Base-by-base conservation (phyloP, 2,888 invertebrate species). In the Drosophila barbarae region DNA sequence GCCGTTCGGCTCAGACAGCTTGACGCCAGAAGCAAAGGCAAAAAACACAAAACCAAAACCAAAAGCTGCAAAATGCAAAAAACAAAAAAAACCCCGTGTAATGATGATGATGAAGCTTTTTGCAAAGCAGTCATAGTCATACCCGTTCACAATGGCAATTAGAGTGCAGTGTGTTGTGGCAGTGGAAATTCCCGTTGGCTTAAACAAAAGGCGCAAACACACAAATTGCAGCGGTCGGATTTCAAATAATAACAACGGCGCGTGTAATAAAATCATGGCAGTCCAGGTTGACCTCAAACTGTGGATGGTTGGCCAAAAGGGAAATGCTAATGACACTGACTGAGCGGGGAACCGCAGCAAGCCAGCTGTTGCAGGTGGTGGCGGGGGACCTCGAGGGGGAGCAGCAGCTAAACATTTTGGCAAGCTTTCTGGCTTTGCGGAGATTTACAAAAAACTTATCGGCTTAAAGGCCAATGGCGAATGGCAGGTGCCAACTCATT, bases 1-100 rank as follows among this genome's bases (percentile, higher is more conserved):
- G 74, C 76, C 74, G 71, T 72, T 74, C 72, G 69, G 44, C 74
- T 73, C 80, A 78, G 74, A 84, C 86, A 77, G 81, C 81, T 81
- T 81, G 81, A 81, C 81, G 84, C 78, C 81, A 26, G 79, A 74
- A 52, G 74, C 63, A 72, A 74, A 83, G 76, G 47, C 69, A 66
- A 71, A 75, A 77, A 56, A 42, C 12, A 38, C 36, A 26, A 39
- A 39, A 3, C 39, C 80, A 72, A 82, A 76, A 49, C 74, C 63
- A 72, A 74, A 83, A 83, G 74, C 76, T 71, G 52, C 70, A 65
- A 70, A 76, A 80, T 34, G 53, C 35, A 57, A 50, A 15, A 23
- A 42, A 41, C 10, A 47, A 21, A 50, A 50, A 15, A 23, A 42
- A 18, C 13, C 39, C 52, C 15, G 38, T 53, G 63, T 65, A 54